Conservation (phyloP, 2,797 vertebrate species). For the Tarsius wallacei region DNA sequence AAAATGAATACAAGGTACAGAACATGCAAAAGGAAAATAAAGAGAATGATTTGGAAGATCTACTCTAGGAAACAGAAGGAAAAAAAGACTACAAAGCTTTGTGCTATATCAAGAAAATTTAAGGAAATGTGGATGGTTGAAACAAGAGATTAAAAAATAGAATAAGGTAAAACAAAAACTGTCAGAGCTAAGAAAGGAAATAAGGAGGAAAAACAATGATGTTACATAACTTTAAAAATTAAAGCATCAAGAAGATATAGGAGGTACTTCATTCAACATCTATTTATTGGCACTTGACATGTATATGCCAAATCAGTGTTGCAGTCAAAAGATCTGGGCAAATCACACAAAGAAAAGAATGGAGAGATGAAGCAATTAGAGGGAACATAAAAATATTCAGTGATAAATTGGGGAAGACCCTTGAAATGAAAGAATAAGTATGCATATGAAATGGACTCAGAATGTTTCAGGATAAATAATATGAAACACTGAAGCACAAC, state of each 20-base stretch:
- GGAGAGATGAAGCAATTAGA: constrained; percentile 26
- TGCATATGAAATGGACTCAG: neutral
- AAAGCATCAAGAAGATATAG: constrained; percentile 16
- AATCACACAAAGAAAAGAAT: constrained; percentile 29
- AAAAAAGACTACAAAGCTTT: neutral
- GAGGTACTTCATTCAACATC: neutral
- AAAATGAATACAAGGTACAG: constrained; percentile 59
- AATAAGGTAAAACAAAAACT: constrained; percentile 42
- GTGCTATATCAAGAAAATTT: neutral
- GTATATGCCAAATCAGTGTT: constrained; percentile 30
- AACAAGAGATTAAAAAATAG: constrained; percentile 2
- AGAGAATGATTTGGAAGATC: constrained; percentile 27
- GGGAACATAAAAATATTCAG: neutral
- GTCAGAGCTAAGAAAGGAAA: neutral
- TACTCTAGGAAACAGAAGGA: constrained; percentile 61
- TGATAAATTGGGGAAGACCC: neutral
- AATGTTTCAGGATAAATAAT: neutral
- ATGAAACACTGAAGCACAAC: constrained; percentile 7
- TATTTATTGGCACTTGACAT: constrained; percentile 22
- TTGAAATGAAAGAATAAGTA: constrained; percentile 42
- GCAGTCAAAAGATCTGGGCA: neutral
- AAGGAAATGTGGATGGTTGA: constrained; percentile 49
- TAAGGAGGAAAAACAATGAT: neutral
- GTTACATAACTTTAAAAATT: constrained; percentile 43
- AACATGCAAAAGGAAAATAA: constrained; percentile 2